Base-by-base conservation (phyloP, 2,888 invertebrate genomes). In the Mamestra brassicae region DNA sequence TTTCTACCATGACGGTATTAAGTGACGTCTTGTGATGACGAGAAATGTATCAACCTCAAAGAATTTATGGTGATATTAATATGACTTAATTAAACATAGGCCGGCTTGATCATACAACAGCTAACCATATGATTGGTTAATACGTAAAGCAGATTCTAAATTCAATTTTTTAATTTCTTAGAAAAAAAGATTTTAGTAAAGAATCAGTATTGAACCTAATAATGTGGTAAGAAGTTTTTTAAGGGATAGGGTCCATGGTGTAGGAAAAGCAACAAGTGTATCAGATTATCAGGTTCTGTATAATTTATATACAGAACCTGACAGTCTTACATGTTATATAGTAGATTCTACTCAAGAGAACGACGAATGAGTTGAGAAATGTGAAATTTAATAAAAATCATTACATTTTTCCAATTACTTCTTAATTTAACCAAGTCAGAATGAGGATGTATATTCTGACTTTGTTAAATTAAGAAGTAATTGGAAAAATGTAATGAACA, bases 1-100 rank as follows among this genome's bases (percentile, higher is more conserved):
- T 87, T 87, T 87, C 87, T 87, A 87, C 67, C 54, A 54, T 76
- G 76, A 89, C 78, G 89, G 90, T 93, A 91, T 92, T 89, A 87
- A 78, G 26, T 83, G 78, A 69, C 85, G 80, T 76, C 64, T 74
- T 63, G 47, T 36, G 55, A 69, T 78, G 69, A 67, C 73, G 36
- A 74, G 67, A 71, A 73, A 72, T 60, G 17, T 63, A 74, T 78
- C 15, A 65, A 55, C 26, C n/a, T 8, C 11, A 34, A 15, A 15
- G 11, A 52, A 26, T 4, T 10, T 26, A 36, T 7, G 42, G 10
- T 63, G 4, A 26, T 52, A 34, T 54, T 36, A 1, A 36, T 15
- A 26, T 42, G 34, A 36, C 4, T 62, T 17, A 7, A 34, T 47
- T 55, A n/a, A 45, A 26, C 3, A 34, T 38, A 6, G 6, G 10